Evolutionary conservation across 1,140 invertebrate genomes (phyloP), one percentile per base, ranked within the genome.

Genomic region (Bombus terrestris): DNA sequence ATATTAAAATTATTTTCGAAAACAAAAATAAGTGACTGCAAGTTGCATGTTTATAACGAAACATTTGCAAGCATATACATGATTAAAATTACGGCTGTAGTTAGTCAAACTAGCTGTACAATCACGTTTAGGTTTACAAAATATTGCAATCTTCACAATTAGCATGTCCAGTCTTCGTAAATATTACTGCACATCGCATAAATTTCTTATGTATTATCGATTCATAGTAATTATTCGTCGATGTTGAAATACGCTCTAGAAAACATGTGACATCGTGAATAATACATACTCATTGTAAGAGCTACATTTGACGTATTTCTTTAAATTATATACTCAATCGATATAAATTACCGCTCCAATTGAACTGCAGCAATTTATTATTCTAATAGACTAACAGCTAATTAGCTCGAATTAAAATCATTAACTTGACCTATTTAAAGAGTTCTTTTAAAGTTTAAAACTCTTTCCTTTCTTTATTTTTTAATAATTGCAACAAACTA

Each of bases 81-180:
- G 47, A 79, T 82, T 88, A 74, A 81, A 72, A 89, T 78, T 77
- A 78, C 10, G 77, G 78, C 83, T 85, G 66, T 69, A 78, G 37
- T 57, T 77, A 76, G 75, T 72, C 81, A 69, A 85, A 72, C 68
- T 80, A 78, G 82, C 72, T 89, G 76, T 89, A 83, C 87, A 88
- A 39, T 57, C 87, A 83, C 47, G 73, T 86, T 86, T 77, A 80
- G 28, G 74, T 89, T 89, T 89, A 89, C 80, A 89, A 89, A 89
- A 66, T 72, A 89, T 71, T 74, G 64, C 57, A 62, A 86, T 76
- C 53, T 37, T 77, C 72, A 43, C 39, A 83, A 81, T 59, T 89
- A 66, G 73, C 32, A 57, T 77, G 32, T 76, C 69, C 84, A 89
- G 69, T 82, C 76, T 83, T 83, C 75, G 2, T 89, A 35, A 59